These are phyloP conservation scores for Camponotus floridanus DNA, from an alignment of 1,140 invertebrate species.

Conservation along the genomic window DNA sequence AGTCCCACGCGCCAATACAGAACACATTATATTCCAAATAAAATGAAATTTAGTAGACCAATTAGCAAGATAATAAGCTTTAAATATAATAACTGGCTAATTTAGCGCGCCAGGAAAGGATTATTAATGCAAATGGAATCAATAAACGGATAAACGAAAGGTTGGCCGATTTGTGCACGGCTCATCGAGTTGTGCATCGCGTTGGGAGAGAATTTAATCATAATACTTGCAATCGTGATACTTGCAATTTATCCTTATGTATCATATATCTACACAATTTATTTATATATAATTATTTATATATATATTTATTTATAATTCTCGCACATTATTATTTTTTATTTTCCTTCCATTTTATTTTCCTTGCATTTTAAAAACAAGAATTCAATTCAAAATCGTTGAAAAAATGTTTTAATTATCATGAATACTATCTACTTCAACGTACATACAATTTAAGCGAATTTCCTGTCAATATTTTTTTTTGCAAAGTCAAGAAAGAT, in stretches of 20 bases:
- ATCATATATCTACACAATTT: background rate
- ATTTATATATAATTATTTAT: too few species aligned
- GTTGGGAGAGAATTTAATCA: slow-evolving; percentile 28
- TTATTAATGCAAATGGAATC: slow-evolving; percentile 58
- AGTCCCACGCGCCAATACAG: slow-evolving; percentile 20
- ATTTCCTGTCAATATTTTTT: slow-evolving; percentile 23
- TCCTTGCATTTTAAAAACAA: background rate
- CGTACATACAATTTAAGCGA: slow-evolving; percentile 9
- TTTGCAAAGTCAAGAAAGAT: background rate
- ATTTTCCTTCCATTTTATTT: background rate
- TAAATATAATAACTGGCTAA: slow-evolving; percentile 54
- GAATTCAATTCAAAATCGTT: slow-evolving; percentile 14
- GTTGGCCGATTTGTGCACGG: slow-evolving; percentile 18
- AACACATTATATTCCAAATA: slow-evolving; percentile 13
- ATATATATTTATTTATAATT: background rate
- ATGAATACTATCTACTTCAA: background rate
- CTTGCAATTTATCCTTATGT: slow-evolving; percentile 18
- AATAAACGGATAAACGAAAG: slow-evolving; percentile 58
- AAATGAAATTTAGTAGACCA: slow-evolving; percentile 51
- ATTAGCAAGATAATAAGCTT: slow-evolving; percentile 61
- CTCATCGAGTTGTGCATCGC: slow-evolving; percentile 11
- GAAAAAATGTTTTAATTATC: slow-evolving; percentile 10
- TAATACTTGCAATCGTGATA: slow-evolving; percentile 35
- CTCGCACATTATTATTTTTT: background rate
- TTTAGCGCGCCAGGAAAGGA: slow-evolving; percentile 47